These are phyloP conservation scores for Melanotus villosus DNA, from an alignment of 2,888 invertebrate genomes.

Conservation along the genomic window DNA sequence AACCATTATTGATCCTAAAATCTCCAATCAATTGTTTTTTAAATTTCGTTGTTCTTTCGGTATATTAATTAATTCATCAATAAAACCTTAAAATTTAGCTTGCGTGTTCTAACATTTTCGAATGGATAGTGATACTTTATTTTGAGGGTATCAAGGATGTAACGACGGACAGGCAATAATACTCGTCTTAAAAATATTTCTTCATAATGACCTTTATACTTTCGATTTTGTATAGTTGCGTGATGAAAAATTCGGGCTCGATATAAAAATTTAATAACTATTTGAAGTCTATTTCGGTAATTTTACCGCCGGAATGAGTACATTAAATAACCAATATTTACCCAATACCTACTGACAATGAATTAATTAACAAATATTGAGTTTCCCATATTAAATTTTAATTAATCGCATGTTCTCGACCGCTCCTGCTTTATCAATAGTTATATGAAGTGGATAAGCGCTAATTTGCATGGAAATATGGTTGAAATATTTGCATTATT, in stretches of 20 bases:
- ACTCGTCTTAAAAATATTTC: background rate
- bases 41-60: too few species aligned
- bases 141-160: too few species aligned
- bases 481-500: slow-evolving; percentile 23
- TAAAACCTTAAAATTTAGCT: too few species aligned
- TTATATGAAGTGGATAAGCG: slow-evolving; percentile 10
- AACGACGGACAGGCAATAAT: too few species aligned
- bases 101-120: too few species aligned
- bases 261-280: slow-evolving; percentile 1
- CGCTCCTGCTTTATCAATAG: background rate
- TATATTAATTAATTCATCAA: too few species aligned
- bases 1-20: too few species aligned
- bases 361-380: slow-evolving; percentile 28
- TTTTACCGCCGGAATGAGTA: background rate
- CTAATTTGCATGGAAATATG: slow-evolving; percentile 19
- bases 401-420: background rate
- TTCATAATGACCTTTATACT: background rate
- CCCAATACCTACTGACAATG: slow-evolving; percentile 17
- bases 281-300: slow-evolving; percentile 4
- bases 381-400: slow-evolving; percentile 21
- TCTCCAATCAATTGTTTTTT: too few species aligned
- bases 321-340: slow-evolving; percentile 12
- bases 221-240: background rate
- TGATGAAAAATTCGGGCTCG: background rate
- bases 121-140: too few species aligned